Base-by-base conservation (phyloP, 35 echinoderm and acorn worm genomes). In the Patiria miniata region DNA sequence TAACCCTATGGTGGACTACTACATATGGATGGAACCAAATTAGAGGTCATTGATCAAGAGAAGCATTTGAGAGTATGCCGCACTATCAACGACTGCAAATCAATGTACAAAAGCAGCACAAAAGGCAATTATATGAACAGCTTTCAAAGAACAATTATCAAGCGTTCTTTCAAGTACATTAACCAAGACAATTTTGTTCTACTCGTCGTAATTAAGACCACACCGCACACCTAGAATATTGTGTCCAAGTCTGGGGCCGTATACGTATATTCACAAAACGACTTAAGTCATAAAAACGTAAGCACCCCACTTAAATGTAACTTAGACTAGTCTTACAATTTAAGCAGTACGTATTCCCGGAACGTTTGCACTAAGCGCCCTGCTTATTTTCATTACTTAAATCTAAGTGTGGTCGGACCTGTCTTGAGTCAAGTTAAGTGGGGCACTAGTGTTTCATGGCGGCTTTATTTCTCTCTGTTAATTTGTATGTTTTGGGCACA, bases 81-180 rank as follows among this genome's bases (percentile, higher is more conserved):
- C n/a, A n/a, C 59, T 22, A 60, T 52, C 18, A 84, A 58, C 26
- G 52, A 84, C 37, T 56, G 82, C 37, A 84, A 84, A 38, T 59
- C 82, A 84, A 39, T 84, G 82, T 59, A 59, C 82, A 10, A 84
- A 84, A 33, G 82, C 82, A 23, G 82, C 82, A 47, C 82, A 84
- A 52, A 84, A 84, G 30, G 82, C 82, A 2, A n/a, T n/a, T n/a
- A n/a, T n/a, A 84, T 61, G 57, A 59, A 84, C 52, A 58, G 82
- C 37, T 32, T 84, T n/a, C n/a, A n/a, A n/a, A n/a, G n/a, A 30
- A 12, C 51, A 36, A 36, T 61, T 12, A 84, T 84, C 15, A 57
- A 61, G 30, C 5, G 82, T 16, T n/a, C 51, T 2, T 84, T 84
- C 52, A 84, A 84, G 33, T 84, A 26, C 36, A 59, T 84, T 26